phyloP scores from a whole-genome alignment of 2,797 vertebrate genomes.

The Garrulus glandarius region DNA sequence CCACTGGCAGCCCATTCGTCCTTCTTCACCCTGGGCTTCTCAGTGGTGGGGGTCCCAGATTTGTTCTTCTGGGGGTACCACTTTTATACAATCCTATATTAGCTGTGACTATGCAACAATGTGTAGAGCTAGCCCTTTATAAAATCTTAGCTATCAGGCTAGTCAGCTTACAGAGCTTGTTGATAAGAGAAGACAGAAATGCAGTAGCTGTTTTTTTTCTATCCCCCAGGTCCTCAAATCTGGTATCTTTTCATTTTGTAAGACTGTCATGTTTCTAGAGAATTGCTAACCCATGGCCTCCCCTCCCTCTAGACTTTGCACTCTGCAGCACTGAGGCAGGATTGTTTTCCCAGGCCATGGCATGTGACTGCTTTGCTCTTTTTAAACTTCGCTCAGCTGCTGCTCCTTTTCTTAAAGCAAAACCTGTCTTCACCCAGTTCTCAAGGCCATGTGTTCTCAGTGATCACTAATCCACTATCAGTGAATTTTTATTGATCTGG shows the following conservation, averaged over 20 bases:
- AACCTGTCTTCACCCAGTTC: not conserved
- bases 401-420: not conserved
- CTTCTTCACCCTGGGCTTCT: not conserved
- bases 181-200: not conserved
- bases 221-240: not conserved
- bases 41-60: no score
- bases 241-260: not conserved
- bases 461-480: not conserved
- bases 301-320: not conserved
- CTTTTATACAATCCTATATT: not conserved
- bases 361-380: not conserved
- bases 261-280: not conserved
- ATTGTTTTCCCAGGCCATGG: not conserved
- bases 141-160: not conserved
- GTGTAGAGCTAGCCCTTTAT: not conserved
- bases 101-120: not conserved
- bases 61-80: not conserved
- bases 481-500: not conserved
- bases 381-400: not conserved
- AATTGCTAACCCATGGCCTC: not conserved
- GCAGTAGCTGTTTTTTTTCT: accelerated
- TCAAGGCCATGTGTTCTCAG: not conserved
- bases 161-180: not conserved
- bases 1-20: not conserved
- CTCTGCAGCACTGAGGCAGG: not conserved